Evolutionary conservation across 2,888 invertebrate genomes (phyloP).

Genomic region (Andrena marginata): DNA sequence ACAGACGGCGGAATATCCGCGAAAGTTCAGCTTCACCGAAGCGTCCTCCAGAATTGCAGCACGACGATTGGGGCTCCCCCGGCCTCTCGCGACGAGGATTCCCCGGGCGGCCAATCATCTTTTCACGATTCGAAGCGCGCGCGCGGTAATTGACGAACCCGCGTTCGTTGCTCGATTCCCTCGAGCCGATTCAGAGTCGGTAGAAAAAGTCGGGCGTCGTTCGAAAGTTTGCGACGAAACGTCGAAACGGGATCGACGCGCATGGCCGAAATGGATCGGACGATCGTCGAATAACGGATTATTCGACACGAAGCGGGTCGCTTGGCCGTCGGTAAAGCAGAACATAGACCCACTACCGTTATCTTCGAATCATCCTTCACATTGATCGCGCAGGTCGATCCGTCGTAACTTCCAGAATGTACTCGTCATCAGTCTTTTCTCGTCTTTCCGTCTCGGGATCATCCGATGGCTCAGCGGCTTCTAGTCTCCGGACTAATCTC

Average conservation of each 20-base stretch:
- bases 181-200: conserved; percentile 19
- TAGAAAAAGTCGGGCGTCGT: conserved; percentile 2
- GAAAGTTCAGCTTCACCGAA: conserved; percentile 71
- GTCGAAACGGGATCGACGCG: neutral
- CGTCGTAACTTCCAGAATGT: conserved; percentile 16
- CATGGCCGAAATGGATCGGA: neutral
- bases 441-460: neutral
- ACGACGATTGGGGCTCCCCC: conserved; percentile 33
- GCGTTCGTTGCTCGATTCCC: conserved; percentile 1
- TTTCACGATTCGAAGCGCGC: conserved; percentile 20
- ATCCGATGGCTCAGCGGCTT: neutral
- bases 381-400: neutral
- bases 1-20: conserved; percentile 69
- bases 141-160: neutral
- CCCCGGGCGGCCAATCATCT: conserved; percentile 29
- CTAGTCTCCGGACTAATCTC: neutral
- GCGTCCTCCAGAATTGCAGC: conserved; percentile 55
- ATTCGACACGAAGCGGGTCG: neutral
- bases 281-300: neutral
- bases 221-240: neutral
- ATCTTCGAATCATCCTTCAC: neutral
- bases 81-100: neutral
- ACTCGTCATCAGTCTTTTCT: conserved; percentile 44
- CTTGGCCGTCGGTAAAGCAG: neutral
- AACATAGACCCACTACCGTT: neutral